phyloP scores from a whole-genome alignment of 1,140 invertebrate species.

The Trachymyrmex septentrionalis region DNA sequence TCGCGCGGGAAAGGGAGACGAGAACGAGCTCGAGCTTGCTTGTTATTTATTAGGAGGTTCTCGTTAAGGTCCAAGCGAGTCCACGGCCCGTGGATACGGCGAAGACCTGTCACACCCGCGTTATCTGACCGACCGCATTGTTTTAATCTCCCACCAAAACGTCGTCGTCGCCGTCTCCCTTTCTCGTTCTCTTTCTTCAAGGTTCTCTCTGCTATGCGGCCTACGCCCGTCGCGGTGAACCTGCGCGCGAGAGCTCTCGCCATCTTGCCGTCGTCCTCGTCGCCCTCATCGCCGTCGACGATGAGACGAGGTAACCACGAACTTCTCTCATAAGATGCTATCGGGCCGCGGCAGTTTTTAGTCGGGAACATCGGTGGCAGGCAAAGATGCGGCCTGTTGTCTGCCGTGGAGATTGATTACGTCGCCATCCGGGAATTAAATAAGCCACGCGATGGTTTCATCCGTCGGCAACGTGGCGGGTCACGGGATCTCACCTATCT shows the following conservation, averaged over 20 bases:
- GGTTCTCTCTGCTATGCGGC: constrained; percentile 25
- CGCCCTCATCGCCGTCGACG: constrained; percentile 57
- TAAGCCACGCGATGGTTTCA: constrained; percentile 64
- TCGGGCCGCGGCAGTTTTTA: constrained; percentile 67
- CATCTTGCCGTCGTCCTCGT: constrained; percentile 55
- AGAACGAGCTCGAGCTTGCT: constrained; percentile 67
- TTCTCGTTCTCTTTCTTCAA: constrained; percentile 41
- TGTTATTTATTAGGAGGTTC: constrained; percentile 83
- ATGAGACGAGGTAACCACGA: constrained; percentile 61
- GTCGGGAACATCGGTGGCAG: constrained; percentile 67
- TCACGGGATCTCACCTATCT: constrained; percentile 33
- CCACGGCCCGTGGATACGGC: constrained; percentile 68
- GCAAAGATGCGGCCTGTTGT: constrained; percentile 70
- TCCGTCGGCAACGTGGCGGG: constrained; percentile 44
- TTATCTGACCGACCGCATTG: constrained; percentile 79
- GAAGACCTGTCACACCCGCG: constrained; percentile 78
- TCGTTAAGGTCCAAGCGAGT: constrained; percentile 79
- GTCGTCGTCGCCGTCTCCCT: constrained; percentile 22
- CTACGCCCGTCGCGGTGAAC: constrained; percentile 62
- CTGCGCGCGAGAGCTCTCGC: constrained; percentile 47
- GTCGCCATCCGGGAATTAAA: constrained; percentile 68
- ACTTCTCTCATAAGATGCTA: constrained; percentile 71
- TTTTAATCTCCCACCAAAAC: constrained; percentile 79
- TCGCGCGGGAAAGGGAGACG: constrained; percentile 47
- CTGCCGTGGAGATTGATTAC: constrained; percentile 72